phyloP scores from a whole-genome alignment of 2,797 vertebrate genomes.

The Oreochromis mossambicus region DNA sequence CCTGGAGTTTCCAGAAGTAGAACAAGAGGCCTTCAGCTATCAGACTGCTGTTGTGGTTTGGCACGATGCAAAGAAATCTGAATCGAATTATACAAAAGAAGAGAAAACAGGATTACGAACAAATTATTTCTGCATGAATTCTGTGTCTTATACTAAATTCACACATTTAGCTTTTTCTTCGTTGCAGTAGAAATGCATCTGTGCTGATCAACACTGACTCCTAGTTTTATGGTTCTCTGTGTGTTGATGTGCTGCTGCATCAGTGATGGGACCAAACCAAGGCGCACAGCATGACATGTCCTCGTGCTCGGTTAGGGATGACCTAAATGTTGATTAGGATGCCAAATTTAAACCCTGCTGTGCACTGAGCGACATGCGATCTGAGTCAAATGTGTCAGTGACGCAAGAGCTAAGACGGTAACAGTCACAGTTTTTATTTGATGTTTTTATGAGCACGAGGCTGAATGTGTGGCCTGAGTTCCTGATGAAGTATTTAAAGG shows the following conservation, averaged over 20 bases:
- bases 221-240: background rate
- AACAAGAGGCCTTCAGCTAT: background rate
- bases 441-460: fast-evolving
- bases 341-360: background rate
- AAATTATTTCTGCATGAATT: background rate
- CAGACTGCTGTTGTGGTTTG: background rate
- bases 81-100: background rate
- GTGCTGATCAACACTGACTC: background rate
- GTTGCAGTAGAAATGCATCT: background rate
- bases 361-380: background rate
- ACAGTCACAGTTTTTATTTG: background rate
- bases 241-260: background rate
- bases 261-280: background rate
- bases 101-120: background rate
- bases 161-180: background rate
- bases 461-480: background rate
- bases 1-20: background rate
- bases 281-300: background rate
- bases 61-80: background rate
- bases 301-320: background rate
- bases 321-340: background rate
- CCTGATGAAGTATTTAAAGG: background rate
- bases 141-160: background rate
- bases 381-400: background rate
- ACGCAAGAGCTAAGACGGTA: background rate